Evolutionary conservation across 2,113 vertebrate species (phyloP).

Genomic region (Pomatorhinus ruficollis): DNA sequence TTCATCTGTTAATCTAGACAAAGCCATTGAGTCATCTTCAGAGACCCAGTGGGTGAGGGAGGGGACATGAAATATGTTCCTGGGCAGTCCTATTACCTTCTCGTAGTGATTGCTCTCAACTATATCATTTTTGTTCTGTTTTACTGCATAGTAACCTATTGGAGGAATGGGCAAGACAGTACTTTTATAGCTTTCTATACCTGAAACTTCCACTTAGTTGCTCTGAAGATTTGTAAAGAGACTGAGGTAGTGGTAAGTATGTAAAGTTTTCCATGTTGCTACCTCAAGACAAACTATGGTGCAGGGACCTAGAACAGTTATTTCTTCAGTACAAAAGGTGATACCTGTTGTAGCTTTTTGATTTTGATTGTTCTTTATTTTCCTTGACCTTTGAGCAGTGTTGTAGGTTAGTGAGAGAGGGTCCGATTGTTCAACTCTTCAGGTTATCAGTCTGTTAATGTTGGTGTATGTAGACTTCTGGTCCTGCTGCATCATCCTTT

Average conservation of each 20-base stretch:
- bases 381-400: neutral
- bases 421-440: neutral
- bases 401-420: neutral
- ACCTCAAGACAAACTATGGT: constrained; percentile 35
- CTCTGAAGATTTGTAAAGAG: constrained; percentile 8
- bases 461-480: constrained; percentile 8
- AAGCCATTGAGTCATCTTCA: constrained; percentile 16
- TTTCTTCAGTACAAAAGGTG: neutral
- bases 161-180: neutral
- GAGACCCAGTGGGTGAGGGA: neutral
- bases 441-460: neutral
- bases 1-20: neutral
- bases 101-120: constrained; percentile 29
- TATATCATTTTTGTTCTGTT: constrained; percentile 12
- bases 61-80: neutral
- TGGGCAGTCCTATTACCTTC: neutral
- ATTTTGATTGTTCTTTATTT: neutral
- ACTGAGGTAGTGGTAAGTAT: constrained; percentile 33
- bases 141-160: constrained; percentile 23
- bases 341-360: neutral
- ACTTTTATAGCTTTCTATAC: neutral
- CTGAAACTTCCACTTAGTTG: constrained; percentile 17
- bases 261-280: constrained; percentile 44
- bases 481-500: neutral
- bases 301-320: constrained; percentile 38